phyloP scores from a whole-genome alignment of 2,888 invertebrate species.

The Tuberolachnus salignus region DNA sequence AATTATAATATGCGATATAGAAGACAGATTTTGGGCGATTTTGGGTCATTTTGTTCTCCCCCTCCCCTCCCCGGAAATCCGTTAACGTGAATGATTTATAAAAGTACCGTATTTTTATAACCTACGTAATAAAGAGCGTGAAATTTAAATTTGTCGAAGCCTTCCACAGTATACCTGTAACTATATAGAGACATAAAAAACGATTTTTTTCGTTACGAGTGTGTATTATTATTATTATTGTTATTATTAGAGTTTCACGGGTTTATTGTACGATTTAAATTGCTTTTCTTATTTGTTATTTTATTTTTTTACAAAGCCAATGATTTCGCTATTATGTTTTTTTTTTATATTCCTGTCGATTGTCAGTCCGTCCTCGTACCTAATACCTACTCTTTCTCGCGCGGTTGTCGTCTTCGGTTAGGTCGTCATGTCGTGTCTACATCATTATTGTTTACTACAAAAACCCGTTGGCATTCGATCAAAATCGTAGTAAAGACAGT shows the following conservation, averaged over 20 bases:
- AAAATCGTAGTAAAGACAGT: not conserved
- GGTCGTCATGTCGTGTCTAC: conserved; percentile 16
- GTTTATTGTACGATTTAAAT: conserved; percentile 52
- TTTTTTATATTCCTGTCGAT: conserved; percentile 5
- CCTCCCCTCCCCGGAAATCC: not conserved
- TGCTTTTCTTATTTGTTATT: conserved; percentile 25
- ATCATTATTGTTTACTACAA: conserved; percentile 2
- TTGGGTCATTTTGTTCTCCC: not conserved
- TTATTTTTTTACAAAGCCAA: conserved; percentile 1
- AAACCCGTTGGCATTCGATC: conserved; percentile 16
- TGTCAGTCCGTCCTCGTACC: conserved; percentile 7
- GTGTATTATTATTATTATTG: conserved; percentile 25
- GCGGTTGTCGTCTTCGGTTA: not conserved
- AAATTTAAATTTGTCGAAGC: conserved; percentile 20
- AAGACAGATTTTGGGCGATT: too few relatives aligned
- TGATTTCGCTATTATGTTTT: conserved; percentile 44
- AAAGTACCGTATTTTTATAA: not conserved
- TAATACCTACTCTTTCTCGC: not conserved
- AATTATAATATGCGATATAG: too few relatives aligned
- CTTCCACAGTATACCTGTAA: not conserved
- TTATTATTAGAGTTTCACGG: conserved; percentile 29
- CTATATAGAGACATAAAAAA: not conserved
- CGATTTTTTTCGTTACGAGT: not conserved
- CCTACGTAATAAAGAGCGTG: conserved; percentile 18
- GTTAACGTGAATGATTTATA: not conserved